These are phyloP conservation scores for Catharus ustulatus DNA, from an alignment of 2,797 vertebrate genomes.

Conservation along the genomic window DNA sequence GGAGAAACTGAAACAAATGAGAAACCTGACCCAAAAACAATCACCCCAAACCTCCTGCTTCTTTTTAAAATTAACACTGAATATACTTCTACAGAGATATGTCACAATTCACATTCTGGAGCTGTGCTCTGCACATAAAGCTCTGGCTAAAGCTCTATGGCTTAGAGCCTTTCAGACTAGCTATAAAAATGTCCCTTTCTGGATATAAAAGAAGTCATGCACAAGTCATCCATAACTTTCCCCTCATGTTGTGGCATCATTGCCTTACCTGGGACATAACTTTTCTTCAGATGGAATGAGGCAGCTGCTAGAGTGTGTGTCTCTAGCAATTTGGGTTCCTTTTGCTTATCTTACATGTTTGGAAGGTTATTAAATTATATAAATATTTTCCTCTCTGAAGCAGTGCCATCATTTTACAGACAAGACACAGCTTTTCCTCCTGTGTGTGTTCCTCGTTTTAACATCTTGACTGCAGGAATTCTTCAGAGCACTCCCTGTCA, in stretches of 20 bases:
- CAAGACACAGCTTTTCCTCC: neutral
- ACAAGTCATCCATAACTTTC: neutral
- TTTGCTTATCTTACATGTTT: neutral
- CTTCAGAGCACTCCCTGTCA: neutral
- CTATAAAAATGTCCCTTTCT: neutral
- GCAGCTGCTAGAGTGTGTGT: neutral
- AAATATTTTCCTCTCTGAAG: neutral
- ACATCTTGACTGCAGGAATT: neutral
- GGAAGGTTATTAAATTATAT: neutral
- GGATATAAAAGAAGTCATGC: neutral
- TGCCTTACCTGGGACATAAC: neutral
- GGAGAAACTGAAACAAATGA: neutral
- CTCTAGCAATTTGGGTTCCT: neutral
- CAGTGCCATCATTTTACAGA: neutral
- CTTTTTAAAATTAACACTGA: neutral
- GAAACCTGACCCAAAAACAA: neutral
- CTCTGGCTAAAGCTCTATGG: neutral
- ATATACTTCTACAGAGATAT: neutral
- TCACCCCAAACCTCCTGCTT: rapidly evolving
- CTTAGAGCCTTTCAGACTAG: neutral
- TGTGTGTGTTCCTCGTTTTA: neutral
- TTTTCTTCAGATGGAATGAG: neutral
- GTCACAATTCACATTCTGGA: neutral
- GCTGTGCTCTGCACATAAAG: neutral
- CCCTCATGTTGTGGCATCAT: neutral